Evolutionary conservation across 2,888 invertebrate species (phyloP).

Genomic region (Mesorhabditis spiculigera): DNA sequence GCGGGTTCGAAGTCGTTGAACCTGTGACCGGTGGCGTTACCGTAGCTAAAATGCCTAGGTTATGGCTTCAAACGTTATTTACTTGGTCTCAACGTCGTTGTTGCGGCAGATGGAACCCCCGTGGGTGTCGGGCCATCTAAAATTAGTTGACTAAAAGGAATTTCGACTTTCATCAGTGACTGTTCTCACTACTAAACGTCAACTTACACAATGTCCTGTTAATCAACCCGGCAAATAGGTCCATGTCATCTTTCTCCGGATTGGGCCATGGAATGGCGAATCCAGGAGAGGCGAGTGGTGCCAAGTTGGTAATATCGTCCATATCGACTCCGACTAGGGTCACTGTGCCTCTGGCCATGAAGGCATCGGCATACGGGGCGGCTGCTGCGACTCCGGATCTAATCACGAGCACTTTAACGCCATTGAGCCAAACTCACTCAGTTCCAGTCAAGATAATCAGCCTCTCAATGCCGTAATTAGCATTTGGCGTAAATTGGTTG

Average conservation of each 20-base stretch:
- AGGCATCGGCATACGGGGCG: not conserved
- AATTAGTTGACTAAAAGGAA: not conserved
- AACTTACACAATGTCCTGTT: not conserved
- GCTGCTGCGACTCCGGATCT: not conserved
- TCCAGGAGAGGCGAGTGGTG: slow-evolving; percentile 10
- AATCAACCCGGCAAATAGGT: not conserved
- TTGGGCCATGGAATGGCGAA: slow-evolving; percentile 12
- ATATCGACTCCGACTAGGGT: slow-evolving; percentile 13
- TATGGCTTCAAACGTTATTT: too few species aligned
- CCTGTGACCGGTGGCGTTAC: too few species aligned
- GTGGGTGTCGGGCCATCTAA: not conserved
- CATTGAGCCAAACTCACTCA: not conserved
- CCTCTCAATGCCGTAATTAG: not conserved
- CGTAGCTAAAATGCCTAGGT: too few species aligned
- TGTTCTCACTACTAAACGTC: not conserved
- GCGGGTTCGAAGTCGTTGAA: too few species aligned
- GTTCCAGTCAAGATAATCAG: not conserved
- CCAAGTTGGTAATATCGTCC: slow-evolving; percentile 1
- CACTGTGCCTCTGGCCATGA: not conserved
- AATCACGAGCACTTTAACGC: too few species aligned
- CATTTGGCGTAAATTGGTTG: not conserved
- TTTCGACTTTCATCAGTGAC: too few species aligned
- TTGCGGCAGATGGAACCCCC: not conserved
- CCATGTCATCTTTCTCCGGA: not conserved
- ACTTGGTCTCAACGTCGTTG: not conserved